Evolutionary conservation across 2,113 vertebrate species (phyloP).

Genomic region (Alces alces): DNA sequence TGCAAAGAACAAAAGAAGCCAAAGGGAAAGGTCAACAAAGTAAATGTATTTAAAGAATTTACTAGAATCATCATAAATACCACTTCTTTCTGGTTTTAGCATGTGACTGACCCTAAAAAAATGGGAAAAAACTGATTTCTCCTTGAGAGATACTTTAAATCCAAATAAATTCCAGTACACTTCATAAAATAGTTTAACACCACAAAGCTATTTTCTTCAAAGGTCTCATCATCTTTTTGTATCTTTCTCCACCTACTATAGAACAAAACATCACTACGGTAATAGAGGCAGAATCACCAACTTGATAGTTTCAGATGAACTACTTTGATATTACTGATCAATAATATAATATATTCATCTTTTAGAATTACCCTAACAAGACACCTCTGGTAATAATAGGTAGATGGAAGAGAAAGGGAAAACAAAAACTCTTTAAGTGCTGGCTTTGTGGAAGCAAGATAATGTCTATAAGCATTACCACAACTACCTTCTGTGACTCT

Average conservation of each 20-base stretch:
- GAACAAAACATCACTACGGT: not conserved
- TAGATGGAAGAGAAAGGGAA: not conserved
- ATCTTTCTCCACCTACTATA: not conserved
- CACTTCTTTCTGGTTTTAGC: not conserved
- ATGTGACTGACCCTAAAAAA: not conserved
- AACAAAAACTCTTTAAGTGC: not conserved
- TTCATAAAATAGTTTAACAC: not conserved
- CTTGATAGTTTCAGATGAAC: constrained; percentile 18
- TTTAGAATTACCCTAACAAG: not conserved
- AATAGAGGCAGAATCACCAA: not conserved
- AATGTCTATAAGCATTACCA: not conserved
- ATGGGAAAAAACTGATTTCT: not conserved
- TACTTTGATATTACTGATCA: not conserved
- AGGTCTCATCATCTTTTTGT: not conserved
- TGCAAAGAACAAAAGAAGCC: not conserved
- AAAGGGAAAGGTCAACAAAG: not conserved
- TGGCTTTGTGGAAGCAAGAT: not conserved
- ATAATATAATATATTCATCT: not conserved
- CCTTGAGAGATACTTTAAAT: constrained; percentile 12
- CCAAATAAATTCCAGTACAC: not conserved
- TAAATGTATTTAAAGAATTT: not conserved
- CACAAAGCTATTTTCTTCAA: not conserved
- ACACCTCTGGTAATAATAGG: not conserved
- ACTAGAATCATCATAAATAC: not conserved
- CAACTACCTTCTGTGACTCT: not conserved